A percentile compares a stretch with the other conserved stretches of the same genome.
phyloP scores from a whole-genome alignment of 2,888 invertebrate genomes.

The Plagodis pulveraria region DNA sequence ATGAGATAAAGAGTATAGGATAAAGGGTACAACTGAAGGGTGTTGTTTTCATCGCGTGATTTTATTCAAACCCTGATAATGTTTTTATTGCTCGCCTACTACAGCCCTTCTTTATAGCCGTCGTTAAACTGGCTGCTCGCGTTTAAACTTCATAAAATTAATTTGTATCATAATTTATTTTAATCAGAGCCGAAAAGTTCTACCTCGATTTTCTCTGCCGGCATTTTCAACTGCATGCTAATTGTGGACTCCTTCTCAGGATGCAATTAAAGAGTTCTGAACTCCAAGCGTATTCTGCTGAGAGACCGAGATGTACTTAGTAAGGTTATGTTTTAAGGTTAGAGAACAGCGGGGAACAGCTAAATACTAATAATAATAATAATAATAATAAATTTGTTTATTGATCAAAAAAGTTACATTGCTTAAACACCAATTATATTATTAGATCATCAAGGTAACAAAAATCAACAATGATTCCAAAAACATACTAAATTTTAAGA shows the following conservation, averaged over 20 bases:
- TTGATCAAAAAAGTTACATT: too few relatives aligned
- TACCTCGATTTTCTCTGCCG: conserved; percentile 51
- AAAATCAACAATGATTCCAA: too few relatives aligned
- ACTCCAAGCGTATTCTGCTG: conserved; percentile 56
- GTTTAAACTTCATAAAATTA: conserved; percentile 29
- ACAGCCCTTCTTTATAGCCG: conserved; percentile 25
- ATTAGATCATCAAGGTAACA: too few relatives aligned
- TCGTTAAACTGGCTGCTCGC: conserved; percentile 32
- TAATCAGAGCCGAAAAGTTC: conserved; percentile 39
- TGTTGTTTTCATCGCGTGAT: conserved; percentile 23
- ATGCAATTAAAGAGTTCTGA: conserved; percentile 71
- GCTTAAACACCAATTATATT: too few relatives aligned
- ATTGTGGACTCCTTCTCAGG: conserved; percentile 63
- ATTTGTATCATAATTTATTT: conserved; percentile 33
- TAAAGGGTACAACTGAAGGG: conserved; percentile 16
- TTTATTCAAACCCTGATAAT: conserved; percentile 32
- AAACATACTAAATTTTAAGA: too few relatives aligned
- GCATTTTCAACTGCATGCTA: conserved; percentile 62
- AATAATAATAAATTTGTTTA: too few relatives aligned
- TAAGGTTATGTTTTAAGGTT: neutral
- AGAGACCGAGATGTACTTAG: conserved; percentile 18
- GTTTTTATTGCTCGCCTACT: conserved; percentile 25
- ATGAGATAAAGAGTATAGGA: conserved; percentile 10
- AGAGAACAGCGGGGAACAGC: too few relatives aligned
- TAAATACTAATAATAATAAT: too few relatives aligned